Base-by-base conservation (phyloP, 2,797 vertebrate species). In the Oreochromis grahami region DNA sequence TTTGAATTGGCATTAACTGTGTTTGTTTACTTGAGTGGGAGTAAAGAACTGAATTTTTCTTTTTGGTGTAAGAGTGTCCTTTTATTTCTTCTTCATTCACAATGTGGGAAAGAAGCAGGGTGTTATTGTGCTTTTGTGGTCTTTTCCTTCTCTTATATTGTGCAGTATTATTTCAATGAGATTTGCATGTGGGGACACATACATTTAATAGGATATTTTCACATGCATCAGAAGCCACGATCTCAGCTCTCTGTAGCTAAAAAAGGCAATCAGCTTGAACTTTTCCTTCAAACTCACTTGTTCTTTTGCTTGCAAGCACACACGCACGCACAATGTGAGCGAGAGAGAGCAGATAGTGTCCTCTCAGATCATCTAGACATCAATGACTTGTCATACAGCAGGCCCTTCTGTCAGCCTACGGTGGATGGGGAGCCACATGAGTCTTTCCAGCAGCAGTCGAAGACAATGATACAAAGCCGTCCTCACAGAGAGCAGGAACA, bases 361-460 rank as follows among this genome's bases (percentile, higher is more conserved):
- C 80, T 86, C 83, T 90, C 72, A 89, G 91, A 94, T 93, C 94
- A 90, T 80, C 84, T 78, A 79, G 72, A 93, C 93, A 93, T 94
- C 91, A 93, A 74, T 93, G 86, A 80, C 86, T 91, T 93, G 91
- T 94, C 93, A 93, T 79, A 77, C 78, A 86, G 85, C 86, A 85
- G 81, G 83, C 84, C 87, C 82, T 82, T 72, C 87, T 91, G 89
- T 91, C 89, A 88, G 90, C 88, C 85, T 86, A 76, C 82, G 80
- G 87, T 60, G 80, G 58, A 89, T 24, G 24, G 77, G 84, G 84
- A 89, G 83, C 77, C 89, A 83, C 88, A 80, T 81, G 92, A 93
- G 90, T 88, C 88, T 90, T 90, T 89, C 82, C 86, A 84, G 86
- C 79, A 86, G 91, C 81, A 90, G 87, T 81, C 60, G n/a, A 83